These are phyloP conservation scores for Drosophila serrata DNA, from an alignment of 1,140 invertebrate genomes.

Conservation along the genomic window DNA sequence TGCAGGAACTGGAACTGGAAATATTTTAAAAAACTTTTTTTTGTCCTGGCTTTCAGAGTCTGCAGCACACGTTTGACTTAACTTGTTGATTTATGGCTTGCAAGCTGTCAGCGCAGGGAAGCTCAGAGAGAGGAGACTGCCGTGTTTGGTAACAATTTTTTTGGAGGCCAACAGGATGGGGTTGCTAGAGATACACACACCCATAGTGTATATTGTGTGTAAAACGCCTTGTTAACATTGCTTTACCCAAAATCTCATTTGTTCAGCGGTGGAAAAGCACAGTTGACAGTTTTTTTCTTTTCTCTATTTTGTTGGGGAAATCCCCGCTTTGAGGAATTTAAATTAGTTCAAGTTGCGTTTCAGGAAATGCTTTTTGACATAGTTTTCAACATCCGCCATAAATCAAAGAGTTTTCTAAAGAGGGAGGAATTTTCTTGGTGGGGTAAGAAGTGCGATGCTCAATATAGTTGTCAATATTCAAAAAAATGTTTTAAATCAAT, in stretches of 20 bases:
- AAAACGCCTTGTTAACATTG: conserved; percentile 83
- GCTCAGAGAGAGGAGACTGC: conserved; percentile 63
- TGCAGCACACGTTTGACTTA: conserved; percentile 78
- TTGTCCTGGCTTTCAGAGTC: conserved; percentile 49
- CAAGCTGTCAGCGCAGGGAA: conserved; percentile 68
- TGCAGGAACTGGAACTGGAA: too few relatives aligned
- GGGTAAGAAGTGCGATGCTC: background rate
- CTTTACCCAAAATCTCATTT: conserved; percentile 60
- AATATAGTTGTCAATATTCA: background rate
- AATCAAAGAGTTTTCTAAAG: conserved; percentile 43
- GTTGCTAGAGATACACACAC: conserved; percentile 2
- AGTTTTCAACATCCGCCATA: conserved; percentile 62
- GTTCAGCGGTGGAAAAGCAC: conserved; percentile 41
- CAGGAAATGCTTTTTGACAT: conserved; percentile 74
- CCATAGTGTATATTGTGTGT: conserved; percentile 58
- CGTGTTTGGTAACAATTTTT: conserved; percentile 52
- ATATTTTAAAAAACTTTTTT: conserved; percentile 62
- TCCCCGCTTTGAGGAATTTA: conserved; percentile 67
- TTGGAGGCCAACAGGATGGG: background rate
- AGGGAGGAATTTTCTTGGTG: background rate
- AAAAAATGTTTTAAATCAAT: background rate
- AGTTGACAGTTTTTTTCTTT: conserved; percentile 65
- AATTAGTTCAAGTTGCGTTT: conserved; percentile 74
- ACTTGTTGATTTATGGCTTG: conserved; percentile 82
- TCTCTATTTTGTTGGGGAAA: conserved; percentile 20